These are phyloP conservation scores for Egretta garzetta DNA, from an alignment of 2,113 vertebrate species.

Conservation along the genomic window DNA sequence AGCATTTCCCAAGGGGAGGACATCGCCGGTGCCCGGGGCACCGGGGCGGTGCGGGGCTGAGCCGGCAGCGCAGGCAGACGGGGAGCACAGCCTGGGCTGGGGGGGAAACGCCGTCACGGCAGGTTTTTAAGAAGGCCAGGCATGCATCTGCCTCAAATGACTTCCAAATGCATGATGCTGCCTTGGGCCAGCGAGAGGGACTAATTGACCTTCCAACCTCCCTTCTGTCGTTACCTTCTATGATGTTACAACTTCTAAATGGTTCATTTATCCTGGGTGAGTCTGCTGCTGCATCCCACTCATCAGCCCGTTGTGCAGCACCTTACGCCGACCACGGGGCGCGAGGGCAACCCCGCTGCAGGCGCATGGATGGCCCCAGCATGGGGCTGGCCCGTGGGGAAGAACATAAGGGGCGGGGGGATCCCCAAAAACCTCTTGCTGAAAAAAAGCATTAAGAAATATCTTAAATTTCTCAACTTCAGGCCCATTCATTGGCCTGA, in stretches of 20 bases:
- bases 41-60: neutral
- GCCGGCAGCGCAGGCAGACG: neutral
- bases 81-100: neutral
- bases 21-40: accelerated
- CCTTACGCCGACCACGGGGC: accelerated
- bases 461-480: neutral
- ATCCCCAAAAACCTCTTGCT: neutral
- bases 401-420: neutral
- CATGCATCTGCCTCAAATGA: neutral
- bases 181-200: neutral
- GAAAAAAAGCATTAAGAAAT: neutral
- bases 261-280: neutral
- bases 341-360: neutral
- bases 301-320: neutral
- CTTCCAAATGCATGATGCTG: neutral
- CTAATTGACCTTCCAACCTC: neutral
- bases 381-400: neutral
- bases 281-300: neutral
- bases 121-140: neutral
- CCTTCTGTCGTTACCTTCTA: neutral
- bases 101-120: neutral
- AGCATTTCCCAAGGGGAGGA: neutral
- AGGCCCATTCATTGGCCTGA: neutral
- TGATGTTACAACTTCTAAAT: neutral
- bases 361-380: accelerated